These are phyloP conservation scores for Hedya salicella DNA, from an alignment of 2,888 invertebrate genomes.

Conservation along the genomic window DNA sequence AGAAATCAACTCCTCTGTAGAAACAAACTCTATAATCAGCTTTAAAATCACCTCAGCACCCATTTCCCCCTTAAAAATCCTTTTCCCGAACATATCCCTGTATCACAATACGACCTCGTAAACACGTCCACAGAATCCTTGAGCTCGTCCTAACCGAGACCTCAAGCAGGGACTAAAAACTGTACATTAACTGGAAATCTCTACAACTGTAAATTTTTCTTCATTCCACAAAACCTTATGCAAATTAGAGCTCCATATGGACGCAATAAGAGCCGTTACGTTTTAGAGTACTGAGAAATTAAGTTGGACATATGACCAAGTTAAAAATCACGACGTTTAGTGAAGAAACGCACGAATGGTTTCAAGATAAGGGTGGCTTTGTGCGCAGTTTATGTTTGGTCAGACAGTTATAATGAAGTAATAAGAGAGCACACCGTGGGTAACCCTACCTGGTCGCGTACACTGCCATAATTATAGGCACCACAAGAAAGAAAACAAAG, in stretches of 20 bases:
- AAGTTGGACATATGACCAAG: not conserved
- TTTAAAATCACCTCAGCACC: not conserved
- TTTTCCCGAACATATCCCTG: not conserved
- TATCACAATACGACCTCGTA: constrained; percentile 17
- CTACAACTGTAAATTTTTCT: constrained; percentile 3
- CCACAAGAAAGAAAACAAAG: no score
- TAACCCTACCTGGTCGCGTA: no score
- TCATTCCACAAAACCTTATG: not conserved
- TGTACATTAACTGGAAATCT: constrained; percentile 33
- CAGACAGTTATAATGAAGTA: constrained; percentile 17
- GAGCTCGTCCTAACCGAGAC: constrained; percentile 18
- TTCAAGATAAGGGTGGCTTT: not conserved
- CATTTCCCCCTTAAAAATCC: not conserved
- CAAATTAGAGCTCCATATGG: not conserved
- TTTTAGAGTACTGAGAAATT: not conserved
- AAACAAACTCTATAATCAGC: no score
- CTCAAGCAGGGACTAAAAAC: constrained; percentile 38
- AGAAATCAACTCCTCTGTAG: no score
- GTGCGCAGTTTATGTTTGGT: not conserved
- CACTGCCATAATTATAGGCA: no score
- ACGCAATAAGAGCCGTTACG: not conserved
- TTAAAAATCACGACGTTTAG: not conserved
- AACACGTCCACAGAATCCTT: constrained; percentile 31
- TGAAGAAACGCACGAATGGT: constrained; percentile 8
- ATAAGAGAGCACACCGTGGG: no score